Evolutionary conservation across 2,888 invertebrate species (phyloP), one percentile per base, ranked within the genome.

Genomic region (Mycalesis mineus): DNA sequence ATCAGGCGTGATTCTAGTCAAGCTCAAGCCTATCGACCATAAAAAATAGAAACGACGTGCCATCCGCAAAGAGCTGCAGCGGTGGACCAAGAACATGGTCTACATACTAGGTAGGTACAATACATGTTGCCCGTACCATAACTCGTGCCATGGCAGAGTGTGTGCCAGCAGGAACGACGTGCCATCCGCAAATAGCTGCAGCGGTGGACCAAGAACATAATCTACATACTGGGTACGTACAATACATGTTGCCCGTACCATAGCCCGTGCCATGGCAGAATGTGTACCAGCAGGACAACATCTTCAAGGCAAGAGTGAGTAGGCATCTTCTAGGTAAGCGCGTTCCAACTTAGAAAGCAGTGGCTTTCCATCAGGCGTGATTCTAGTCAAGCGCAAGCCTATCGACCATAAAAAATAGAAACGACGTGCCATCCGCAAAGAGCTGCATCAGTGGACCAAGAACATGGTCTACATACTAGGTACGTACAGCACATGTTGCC

Each of bases 71-170:
- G 95, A 96, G 88, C 92, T 96, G 76, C 94, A 95, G 92, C 94
- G 95, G 91, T 96, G 95, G 95, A 95, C 95, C 86, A 96, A 95
- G 91, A 95, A 95, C 92, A 95, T 96, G 95, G 94, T 96, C 84
- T 94, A 95, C 87, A 95, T 96, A 91, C 94, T 95, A 78, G 96
- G 96, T 96, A 13, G 7, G 52, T 52, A 8, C 44, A 3, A 28
- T 22, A 28, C 28, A n/a, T 22, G 22, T 22, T n/a, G 78, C 80
- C 80, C 71, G 77, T 71, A 73, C 78, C 68, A n/a, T n/a, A n/a
- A 62, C 70, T 71, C 68, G 70, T 83, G 88, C 82, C 73, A 96
- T 96, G 96, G 95, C 96, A 92, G 95, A 96, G 91, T 96, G 96
- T 91, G 89, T 96, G 96, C 91, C 93, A 95, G 85, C 95, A 95